Percentiles rank a stretch among this genome's conserved stretches.
These are phyloP conservation scores for Mechanitis messenoides DNA, from an alignment of 2,888 invertebrate genomes.

Conservation along the genomic window DNA sequence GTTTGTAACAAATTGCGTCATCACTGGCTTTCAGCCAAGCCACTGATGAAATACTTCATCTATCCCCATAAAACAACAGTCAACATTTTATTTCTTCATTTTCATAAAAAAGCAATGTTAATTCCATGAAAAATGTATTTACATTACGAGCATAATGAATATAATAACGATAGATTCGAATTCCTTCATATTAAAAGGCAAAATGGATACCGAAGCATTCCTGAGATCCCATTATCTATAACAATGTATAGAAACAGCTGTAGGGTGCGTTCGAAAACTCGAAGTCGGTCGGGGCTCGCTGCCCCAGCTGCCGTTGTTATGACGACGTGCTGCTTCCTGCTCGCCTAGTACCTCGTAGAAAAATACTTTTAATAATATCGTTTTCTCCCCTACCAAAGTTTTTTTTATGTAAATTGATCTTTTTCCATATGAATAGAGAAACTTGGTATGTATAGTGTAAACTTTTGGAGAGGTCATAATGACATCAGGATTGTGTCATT, in stretches of 20 bases:
- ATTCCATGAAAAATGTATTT: slow-evolving; percentile 14
- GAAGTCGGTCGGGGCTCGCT: slow-evolving; percentile 42
- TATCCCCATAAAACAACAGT: slow-evolving; percentile 25
- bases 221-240: slow-evolving; percentile 35
- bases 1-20: slow-evolving; percentile 33
- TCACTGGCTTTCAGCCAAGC: slow-evolving; percentile 49
- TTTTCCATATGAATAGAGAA: too few relatives aligned
- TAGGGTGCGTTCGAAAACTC: slow-evolving; percentile 57
- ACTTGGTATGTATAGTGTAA: too few relatives aligned
- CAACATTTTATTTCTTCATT: slow-evolving; percentile 24
- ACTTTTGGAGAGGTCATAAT: too few relatives aligned
- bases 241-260: slow-evolving; percentile 55
- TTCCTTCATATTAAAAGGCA: slow-evolving; percentile 35
- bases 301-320: slow-evolving; percentile 55
- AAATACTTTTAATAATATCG: slow-evolving; percentile 15
- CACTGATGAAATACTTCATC: slow-evolving; percentile 42
- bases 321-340: slow-evolving; percentile 61
- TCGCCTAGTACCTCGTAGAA: slow-evolving; percentile 42
- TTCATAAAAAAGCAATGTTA: slow-evolving; percentile 22
- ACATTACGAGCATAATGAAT: slow-evolving; percentile 23
- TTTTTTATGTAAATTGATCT: too few relatives aligned
- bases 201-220: slow-evolving; percentile 45
- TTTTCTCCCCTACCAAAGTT: too few relatives aligned
- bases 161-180: slow-evolving; percentile 6
- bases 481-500: too few relatives aligned